Base-by-base conservation (phyloP, 2,113 vertebrate species). In the Boleophthalmus pectinirostris region DNA sequence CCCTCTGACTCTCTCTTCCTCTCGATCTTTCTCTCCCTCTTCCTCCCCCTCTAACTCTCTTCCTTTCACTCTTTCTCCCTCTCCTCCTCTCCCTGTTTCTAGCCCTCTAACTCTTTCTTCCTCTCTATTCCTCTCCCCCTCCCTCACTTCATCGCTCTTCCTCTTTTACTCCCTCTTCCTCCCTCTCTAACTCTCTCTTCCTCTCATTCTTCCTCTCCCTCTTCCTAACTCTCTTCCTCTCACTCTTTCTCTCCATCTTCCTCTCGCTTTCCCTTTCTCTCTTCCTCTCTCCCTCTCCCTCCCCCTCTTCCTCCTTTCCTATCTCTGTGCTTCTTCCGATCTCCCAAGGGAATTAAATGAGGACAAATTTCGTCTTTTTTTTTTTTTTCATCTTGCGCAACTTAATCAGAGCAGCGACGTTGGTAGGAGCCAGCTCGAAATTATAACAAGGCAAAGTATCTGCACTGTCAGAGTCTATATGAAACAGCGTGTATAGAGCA, bases 351-450 rank as follows among this genome's bases (percentile, higher is more conserved):
- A 85, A 20, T 25, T 51, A 89, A 92, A 90, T 76, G 88, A 90
- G 90, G 89, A 84, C 84, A 89, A 23, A 82, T 85, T 81, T 81
- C 69, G 75, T 70, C 66, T 81, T 80, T 24, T 79, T 81, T 69
- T 75, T 69, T 64, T 69, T 78, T 15, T 7, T 5, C 56, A 5
- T 82, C 80, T 90, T 90, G 86, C 68, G 89, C 80, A 86, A 86
- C 85, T 82, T 88, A 85, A 90, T 86, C 87, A 89, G 80, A 81
- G 82, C 75, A 74, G 77, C 86, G 89, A 90, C 74, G 83, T 80
- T 66, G 78, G 75, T 78, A 18, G 82, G 81, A 81, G 77, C 83
- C 75, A 77, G 70, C 73, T 71, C 75, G 84, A 80, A 80, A 74
- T 85, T 79, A 73, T 35, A 11, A 69, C 69, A 73, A 74, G 79